phyloP scores from a whole-genome alignment of 2,888 invertebrate species.

The Anthoptus insignis region DNA sequence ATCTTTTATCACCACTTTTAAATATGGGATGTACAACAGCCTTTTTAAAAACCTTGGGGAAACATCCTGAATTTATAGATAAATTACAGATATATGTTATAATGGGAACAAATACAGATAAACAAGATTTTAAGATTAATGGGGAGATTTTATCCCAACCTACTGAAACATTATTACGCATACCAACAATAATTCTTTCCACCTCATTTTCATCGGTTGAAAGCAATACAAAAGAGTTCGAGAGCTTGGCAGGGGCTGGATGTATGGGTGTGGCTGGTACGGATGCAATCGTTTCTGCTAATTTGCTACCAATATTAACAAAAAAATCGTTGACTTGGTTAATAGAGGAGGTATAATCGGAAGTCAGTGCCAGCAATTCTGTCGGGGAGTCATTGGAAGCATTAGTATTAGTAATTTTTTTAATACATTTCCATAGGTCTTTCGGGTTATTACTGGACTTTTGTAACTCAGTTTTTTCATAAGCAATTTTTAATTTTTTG shows the following conservation, averaged over 20 bases:
- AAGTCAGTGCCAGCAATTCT: background rate
- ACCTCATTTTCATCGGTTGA: background rate
- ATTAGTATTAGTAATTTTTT: background rate
- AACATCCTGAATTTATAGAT: background rate
- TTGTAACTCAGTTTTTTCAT: background rate
- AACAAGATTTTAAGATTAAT: background rate
- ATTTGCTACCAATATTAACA: background rate
- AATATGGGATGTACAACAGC: slow-evolving; percentile 21
- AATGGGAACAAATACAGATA: background rate
- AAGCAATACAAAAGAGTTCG: background rate
- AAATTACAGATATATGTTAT: slow-evolving; percentile 18
- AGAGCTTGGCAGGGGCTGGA: background rate
- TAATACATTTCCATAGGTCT: background rate
- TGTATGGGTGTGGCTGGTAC: background rate
- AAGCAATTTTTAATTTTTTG: background rate
- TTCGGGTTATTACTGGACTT: background rate
- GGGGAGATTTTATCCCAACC: background rate
- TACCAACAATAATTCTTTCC: background rate
- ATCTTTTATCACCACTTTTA: slow-evolving; percentile 29
- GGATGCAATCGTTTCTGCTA: background rate
- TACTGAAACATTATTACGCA: background rate
- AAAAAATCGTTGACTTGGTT: background rate
- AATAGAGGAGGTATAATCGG: background rate
- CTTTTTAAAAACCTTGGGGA: background rate
- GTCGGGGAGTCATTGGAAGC: no score